Conservation (phyloP, 2,797 vertebrate species). For the Sebastes trivittatus region DNA sequence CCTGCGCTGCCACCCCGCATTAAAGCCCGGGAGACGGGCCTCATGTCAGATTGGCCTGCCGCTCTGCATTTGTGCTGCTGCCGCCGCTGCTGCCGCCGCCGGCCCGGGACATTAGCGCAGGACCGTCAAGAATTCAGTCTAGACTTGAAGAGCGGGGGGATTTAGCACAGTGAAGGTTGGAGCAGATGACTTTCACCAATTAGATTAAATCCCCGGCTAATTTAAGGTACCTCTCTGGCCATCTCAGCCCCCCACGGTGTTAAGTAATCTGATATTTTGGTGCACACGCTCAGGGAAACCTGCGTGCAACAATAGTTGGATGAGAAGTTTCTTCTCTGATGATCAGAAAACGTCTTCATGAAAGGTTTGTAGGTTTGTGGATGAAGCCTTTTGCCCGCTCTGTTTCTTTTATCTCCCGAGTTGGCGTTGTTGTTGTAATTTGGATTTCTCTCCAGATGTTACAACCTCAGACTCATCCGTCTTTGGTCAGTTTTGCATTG, state of each 20-base stretch:
- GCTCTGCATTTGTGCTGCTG: constrained; percentile 59
- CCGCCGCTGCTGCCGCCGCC: not conserved
- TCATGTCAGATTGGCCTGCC: constrained; percentile 73
- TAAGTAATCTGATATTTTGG: constrained; percentile 67
- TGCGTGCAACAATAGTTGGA: not conserved
- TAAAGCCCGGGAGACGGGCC: constrained; percentile 65
- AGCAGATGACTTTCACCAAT: constrained; percentile 83
- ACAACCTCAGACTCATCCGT: no score
- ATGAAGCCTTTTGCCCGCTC: no score
- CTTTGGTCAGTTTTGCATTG: no score
- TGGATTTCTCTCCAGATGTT: no score
- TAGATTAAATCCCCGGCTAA: constrained; percentile 81
- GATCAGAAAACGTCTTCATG: not conserved
- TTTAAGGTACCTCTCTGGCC: constrained; percentile 72
- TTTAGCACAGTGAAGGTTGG: constrained; percentile 70
- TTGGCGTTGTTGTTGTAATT: not conserved
- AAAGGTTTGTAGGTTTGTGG: no score
- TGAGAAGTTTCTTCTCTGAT: not conserved
- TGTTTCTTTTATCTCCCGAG: no score
- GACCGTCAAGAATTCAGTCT: constrained; percentile 79
- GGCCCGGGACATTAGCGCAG: constrained; percentile 65
- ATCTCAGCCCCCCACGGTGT: constrained; percentile 40
- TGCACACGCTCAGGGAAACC: constrained; percentile 26
- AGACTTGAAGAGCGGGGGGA: constrained; percentile 73
- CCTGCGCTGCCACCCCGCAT: constrained; percentile 72